phyloP scores from a whole-genome alignment of 2,797 vertebrate species.

The Acomys russatus region DNA sequence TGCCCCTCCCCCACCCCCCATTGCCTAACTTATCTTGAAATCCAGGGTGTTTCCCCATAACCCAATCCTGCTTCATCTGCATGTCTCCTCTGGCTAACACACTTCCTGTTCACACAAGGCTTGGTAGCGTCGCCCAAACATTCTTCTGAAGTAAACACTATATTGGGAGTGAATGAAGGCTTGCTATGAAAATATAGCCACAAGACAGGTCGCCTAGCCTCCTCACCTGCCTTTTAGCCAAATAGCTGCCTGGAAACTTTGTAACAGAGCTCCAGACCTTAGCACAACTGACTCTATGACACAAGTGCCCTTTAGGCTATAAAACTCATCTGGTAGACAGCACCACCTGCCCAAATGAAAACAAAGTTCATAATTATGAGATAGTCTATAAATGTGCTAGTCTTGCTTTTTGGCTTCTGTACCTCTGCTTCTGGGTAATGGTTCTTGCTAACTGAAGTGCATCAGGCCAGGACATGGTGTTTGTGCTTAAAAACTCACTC shows the following conservation, averaged over 20 bases:
- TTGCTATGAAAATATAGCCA: neutral
- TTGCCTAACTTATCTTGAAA: conserved; percentile 25
- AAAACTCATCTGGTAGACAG: neutral
- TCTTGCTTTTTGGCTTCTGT: neutral
- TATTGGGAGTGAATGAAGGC: neutral
- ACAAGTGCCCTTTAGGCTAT: neutral
- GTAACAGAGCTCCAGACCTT: neutral
- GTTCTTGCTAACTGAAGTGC: neutral
- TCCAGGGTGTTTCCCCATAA: neutral
- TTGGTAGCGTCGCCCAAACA: neutral
- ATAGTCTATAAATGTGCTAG: neutral
- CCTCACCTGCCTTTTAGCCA: neutral
- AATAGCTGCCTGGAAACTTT: neutral
- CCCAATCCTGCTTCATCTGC: neutral
- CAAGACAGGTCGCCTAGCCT: neutral
- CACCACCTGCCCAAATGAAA: neutral
- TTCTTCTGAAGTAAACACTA: neutral
- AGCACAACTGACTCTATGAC: neutral
- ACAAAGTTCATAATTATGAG: neutral
- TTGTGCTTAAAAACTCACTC: neutral
- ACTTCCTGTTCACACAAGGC: neutral
- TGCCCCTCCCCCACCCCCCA: neutral
- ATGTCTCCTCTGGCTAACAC: neutral
- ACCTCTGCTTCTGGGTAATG: neutral
- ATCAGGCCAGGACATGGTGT: neutral